phyloP scores from a whole-genome alignment of 2,797 vertebrate species.

The Xenops minutus region DNA sequence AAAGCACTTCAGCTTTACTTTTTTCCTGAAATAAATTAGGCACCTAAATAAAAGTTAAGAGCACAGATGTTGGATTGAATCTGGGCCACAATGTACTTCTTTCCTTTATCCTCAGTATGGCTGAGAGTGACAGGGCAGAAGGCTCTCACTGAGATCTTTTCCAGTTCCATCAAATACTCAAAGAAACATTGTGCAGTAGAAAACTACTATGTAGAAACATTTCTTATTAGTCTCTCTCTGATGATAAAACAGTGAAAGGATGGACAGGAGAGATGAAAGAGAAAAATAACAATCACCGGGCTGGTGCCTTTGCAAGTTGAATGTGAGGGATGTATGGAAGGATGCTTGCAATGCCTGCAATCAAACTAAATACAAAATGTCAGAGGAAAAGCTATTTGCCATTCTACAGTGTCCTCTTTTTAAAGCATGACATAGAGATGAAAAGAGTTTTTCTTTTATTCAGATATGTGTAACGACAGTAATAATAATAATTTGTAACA shows the following conservation, averaged over 20 bases:
- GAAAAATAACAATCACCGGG: not conserved
- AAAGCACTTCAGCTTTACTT: not conserved
- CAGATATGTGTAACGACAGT: not conserved
- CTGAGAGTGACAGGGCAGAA: not conserved
- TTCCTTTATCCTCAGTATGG: not conserved
- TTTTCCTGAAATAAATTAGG: not conserved
- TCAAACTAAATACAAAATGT: conserved; percentile 24
- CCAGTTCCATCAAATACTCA: not conserved
- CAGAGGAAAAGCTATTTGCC: conserved; percentile 9
- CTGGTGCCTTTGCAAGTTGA: not conserved
- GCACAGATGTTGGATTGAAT: not conserved
- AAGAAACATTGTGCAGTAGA: not conserved
- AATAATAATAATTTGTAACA: not conserved
- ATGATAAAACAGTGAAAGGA: not conserved
- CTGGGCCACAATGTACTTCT: not conserved
- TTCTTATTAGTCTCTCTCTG: not conserved
- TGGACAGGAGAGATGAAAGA: not conserved
- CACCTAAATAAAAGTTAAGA: not conserved
- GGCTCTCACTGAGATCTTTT: not conserved
- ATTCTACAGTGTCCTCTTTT: not conserved
- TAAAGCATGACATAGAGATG: not conserved
- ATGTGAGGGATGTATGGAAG: not conserved
- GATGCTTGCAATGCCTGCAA: not conserved
- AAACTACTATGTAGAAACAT: not conserved
- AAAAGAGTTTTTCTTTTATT: not conserved